Evolutionary conservation across 2,888 invertebrate genomes (phyloP).

Genomic region (Metellina segmentata): DNA sequence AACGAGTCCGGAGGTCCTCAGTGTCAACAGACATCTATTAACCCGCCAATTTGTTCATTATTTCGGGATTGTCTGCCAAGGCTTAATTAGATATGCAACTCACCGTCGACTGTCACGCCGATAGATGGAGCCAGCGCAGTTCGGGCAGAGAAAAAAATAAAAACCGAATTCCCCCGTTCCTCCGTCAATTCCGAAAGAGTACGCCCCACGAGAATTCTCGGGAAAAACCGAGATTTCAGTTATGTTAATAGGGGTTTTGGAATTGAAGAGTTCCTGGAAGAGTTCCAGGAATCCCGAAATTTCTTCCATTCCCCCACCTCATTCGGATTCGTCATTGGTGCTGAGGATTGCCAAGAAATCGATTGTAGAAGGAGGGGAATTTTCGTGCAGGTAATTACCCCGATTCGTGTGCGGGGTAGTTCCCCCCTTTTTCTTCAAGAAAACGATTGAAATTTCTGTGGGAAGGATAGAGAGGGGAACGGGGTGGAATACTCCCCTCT

Average conservation of each 20-base stretch:
- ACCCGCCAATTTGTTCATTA: constrained; percentile 45
- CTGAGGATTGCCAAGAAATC: constrained; percentile 26
- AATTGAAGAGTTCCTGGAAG: constrained; percentile 10
- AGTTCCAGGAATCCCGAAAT: constrained; percentile 41
- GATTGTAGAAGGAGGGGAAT: constrained; percentile 47
- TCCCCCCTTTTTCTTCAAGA: constrained; percentile 18
- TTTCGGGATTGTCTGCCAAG: constrained; percentile 13
- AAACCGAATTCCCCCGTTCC: neutral
- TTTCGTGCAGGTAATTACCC: constrained; percentile 59
- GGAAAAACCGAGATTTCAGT: constrained; percentile 51
- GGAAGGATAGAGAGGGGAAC: neutral
- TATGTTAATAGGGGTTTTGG: constrained; percentile 60
- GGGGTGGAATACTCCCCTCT: neutral
- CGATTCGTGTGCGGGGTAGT: constrained; percentile 6
- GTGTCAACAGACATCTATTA: constrained; percentile 33
- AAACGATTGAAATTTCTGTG: constrained; percentile 51
- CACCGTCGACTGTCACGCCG: neutral
- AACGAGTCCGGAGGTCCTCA: constrained; percentile 10
- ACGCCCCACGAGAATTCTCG: constrained; percentile 31
- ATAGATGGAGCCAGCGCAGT: constrained; percentile 1
- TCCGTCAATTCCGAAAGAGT: neutral
- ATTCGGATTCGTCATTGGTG: constrained; percentile 59
- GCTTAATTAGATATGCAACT: constrained; percentile 21
- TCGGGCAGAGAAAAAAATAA: neutral
- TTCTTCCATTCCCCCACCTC: constrained; percentile 1